Percentiles rank a stretch among this genome's conserved stretches.
Evolutionary conservation across 2,113 vertebrate genomes (phyloP).

Genomic region (Engraulis encrasicolus): DNA sequence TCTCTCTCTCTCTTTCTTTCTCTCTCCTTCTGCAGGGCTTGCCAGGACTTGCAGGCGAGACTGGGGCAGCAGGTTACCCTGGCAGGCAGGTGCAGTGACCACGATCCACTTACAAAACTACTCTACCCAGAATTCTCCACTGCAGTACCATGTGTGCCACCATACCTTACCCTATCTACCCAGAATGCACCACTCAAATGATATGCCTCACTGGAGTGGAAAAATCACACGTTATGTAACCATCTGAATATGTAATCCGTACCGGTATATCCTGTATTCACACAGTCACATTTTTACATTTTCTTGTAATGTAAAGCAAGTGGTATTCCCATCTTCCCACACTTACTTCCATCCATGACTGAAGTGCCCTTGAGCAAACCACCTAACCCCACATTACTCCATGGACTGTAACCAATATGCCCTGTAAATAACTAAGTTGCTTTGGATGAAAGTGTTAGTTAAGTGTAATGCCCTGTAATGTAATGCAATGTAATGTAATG

Average conservation of each 20-base stretch:
- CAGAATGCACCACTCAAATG: neutral
- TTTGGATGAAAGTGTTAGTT: no score
- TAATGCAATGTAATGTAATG: no score
- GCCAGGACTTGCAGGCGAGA: slow-evolving; percentile 82
- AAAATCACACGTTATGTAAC: neutral
- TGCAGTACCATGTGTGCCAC: slow-evolving; percentile 1
- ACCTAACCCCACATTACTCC: no score
- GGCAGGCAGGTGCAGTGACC: slow-evolving; percentile 99
- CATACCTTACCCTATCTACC: neutral
- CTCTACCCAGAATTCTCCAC: slow-evolving; percentile 36
- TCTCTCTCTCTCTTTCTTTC: slow-evolving; percentile 37
- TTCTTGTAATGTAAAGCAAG: neutral
- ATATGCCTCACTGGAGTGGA: neutral
- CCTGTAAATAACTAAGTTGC: no score
- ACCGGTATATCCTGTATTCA: neutral
- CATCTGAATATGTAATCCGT: neutral
- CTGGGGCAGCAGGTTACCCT: slow-evolving; percentile 92
- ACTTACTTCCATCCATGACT: no score
- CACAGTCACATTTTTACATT: neutral
- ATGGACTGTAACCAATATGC: no score
- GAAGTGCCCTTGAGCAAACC: no score
- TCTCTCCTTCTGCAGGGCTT: slow-evolving; percentile 78
- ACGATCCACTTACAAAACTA: slow-evolving; percentile 58
- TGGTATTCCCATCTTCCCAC: no score
- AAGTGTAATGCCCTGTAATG: no score